Evolutionary conservation across 1,140 invertebrate species (phyloP), one percentile per base, ranked within the genome.

Genomic region (Limonius californicus): DNA sequence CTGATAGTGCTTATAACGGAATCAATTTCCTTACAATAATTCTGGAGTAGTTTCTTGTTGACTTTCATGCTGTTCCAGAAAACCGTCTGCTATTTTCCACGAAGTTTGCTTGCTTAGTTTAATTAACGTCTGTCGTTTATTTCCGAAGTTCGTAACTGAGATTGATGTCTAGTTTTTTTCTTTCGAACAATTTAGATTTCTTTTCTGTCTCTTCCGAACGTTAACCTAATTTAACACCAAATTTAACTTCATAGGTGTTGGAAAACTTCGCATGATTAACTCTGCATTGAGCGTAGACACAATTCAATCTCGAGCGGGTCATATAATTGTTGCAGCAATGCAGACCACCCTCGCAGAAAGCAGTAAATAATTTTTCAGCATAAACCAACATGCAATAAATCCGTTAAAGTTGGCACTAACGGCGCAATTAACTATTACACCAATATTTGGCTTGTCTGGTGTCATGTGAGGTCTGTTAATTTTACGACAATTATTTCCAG

Each of bases 401-500:
- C 45, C n/a, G 6, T 50, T 50, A 50, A 16, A 50, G 14, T 50
- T 50, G 45, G 45, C 45, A 50, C 45, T 50, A 50, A 50, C 45
- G 16, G 45, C 20, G 45, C 14, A 50, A 50, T 50, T 50, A 50
- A 50, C 45, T 21, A 50, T 50, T 50, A 50, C 45, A 50, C 16
- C 45, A 21, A 50, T 50, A 50, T 50, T 50, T 50, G 45, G 7
- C 45, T 4, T 50, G 45, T 50, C 45, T 50, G 9, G 45, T 50
- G 14, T 50, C 45, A 50, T 21, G 20, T 50, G 45, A 50, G 45
- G 45, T 50, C 45, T 50, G 45, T 50, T 50, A 16, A 19, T 50
- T 50, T 50, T 18, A 50, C 45, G 16, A 50, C 45, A 50, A 50
- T 50, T 19, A 50, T 50, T 50, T 50, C 45, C 45, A 50, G 45